Evolutionary conservation across 2,113 vertebrate genomes (phyloP).

Genomic region (Alligator mississippiensis): DNA sequence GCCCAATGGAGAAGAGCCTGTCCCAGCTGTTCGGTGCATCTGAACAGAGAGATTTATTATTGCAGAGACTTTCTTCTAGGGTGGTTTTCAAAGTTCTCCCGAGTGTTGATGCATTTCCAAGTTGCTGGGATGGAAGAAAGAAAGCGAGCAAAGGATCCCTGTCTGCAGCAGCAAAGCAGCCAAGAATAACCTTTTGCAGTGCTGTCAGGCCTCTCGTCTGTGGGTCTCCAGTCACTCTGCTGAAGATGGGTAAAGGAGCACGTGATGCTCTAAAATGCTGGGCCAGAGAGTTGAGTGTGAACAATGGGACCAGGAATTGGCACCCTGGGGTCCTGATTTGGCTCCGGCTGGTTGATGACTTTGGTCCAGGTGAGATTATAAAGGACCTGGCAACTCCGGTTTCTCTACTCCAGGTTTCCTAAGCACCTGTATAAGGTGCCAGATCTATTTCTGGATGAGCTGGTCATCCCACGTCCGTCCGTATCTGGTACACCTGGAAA

Average conservation of each 20-base stretch:
- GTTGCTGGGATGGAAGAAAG: not conserved
- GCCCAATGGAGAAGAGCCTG: no score
- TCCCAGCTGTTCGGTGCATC: fast-evolving
- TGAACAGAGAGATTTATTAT: not conserved
- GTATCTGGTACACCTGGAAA: fast-evolving
- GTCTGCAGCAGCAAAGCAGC: not conserved
- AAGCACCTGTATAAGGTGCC: slow-evolving; percentile 56
- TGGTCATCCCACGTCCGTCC: not conserved
- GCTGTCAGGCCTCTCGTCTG: fast-evolving
- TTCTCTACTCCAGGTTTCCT: slow-evolving; percentile 44
- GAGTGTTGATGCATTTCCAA: not conserved
- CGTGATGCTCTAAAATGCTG: no score
- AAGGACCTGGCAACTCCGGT: slow-evolving; percentile 53
- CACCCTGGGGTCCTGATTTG: not conserved
- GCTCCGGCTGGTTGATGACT: not conserved
- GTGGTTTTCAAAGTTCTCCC: slow-evolving; percentile 20
- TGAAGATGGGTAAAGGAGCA: not conserved
- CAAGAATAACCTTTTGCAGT: fast-evolving
- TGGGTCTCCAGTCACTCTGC: fast-evolving
- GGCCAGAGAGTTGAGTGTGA: no score
- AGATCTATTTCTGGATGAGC: not conserved
- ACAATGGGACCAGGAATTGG: not conserved
- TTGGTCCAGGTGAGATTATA: slow-evolving; percentile 41
- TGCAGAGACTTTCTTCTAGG: slow-evolving; percentile 13
- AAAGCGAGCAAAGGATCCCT: fast-evolving